phyloP scores from a whole-genome alignment of 2,797 vertebrate species.

The Gambusia yucatana region DNA sequence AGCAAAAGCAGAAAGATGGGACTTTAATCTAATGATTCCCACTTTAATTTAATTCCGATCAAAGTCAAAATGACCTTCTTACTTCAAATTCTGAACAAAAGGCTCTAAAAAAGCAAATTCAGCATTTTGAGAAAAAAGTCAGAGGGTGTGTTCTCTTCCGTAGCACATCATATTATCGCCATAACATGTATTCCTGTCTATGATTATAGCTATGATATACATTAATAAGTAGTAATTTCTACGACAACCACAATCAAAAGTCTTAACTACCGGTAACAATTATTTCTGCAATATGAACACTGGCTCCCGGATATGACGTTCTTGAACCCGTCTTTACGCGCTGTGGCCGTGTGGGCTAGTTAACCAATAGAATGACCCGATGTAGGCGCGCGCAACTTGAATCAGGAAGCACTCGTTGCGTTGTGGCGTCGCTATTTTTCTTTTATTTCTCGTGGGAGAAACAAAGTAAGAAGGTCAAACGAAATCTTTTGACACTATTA shows the following conservation, averaged over 20 bases:
- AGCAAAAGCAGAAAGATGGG: not conserved
- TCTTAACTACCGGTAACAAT: not conserved
- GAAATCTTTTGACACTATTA: not conserved
- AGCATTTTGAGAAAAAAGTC: not conserved
- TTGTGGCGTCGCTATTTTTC: not conserved
- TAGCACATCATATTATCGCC: not conserved
- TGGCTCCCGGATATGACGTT: not conserved
- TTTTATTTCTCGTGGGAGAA: not conserved
- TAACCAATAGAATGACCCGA: conserved; percentile 42
- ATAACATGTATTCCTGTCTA: not conserved
- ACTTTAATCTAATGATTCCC: not conserved
- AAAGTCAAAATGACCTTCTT: not conserved
- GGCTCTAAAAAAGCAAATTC: not conserved
- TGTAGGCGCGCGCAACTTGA: conserved; percentile 57
- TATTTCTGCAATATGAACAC: not conserved
- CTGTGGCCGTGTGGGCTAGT: conserved; percentile 4
- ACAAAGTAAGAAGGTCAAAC: not conserved
- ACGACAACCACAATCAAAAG: not conserved
- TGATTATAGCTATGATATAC: not conserved
- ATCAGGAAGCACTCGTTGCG: conserved; percentile 46
- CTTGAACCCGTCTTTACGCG: not conserved
- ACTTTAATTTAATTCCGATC: not conserved
- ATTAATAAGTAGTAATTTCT: not conserved
- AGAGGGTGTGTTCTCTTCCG: not conserved
- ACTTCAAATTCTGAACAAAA: too few relatives aligned